Evolutionary conservation across 30 jellyfish, hydroid and myxozoan genomes (phyloP).

Genomic region (Phacellophora camtschatica): DNA sequence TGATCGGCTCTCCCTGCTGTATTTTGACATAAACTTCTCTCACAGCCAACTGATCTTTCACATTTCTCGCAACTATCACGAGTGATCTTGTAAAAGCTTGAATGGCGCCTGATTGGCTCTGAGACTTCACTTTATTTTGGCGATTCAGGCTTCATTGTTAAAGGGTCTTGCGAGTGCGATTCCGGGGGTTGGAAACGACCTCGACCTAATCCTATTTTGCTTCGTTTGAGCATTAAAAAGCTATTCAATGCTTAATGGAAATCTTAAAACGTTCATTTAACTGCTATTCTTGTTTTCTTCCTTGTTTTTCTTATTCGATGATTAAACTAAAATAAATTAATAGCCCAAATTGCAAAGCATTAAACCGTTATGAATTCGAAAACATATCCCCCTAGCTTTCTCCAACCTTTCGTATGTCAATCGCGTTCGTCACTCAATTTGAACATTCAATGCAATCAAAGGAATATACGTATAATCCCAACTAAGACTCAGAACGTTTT

Average conservation of each 20-base stretch:
- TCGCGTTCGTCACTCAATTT: constrained; percentile 49
- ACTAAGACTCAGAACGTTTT: constrained; percentile 43
- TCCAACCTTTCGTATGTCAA: constrained; percentile 13
- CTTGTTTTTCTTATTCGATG: too few relatives aligned
- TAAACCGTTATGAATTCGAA: not conserved
- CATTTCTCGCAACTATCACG: constrained; percentile 54
- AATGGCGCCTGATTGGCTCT: constrained; percentile 86
- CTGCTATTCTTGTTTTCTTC: too few relatives aligned
- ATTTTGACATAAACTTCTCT: constrained; percentile 36
- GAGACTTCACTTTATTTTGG: constrained; percentile 53
- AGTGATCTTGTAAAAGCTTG: constrained; percentile 64
- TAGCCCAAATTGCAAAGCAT: not conserved
- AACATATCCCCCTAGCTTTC: constrained; percentile 21
- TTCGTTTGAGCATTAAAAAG: too few relatives aligned
- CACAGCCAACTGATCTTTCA: constrained; percentile 50
- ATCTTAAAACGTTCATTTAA: too few relatives aligned
- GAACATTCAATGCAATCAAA: constrained; percentile 35
- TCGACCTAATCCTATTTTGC: not conserved
- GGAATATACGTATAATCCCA: constrained; percentile 46
- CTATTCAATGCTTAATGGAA: too few relatives aligned
- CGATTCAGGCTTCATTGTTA: constrained; percentile 38
- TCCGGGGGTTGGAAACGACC: constrained; percentile 1
- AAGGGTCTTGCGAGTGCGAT: not conserved
- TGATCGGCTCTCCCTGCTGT: constrained; percentile 65
- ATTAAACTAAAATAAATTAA: too few relatives aligned